Conservation (phyloP, 2,797 vertebrate genomes). For the Mionectes olivaceus region DNA sequence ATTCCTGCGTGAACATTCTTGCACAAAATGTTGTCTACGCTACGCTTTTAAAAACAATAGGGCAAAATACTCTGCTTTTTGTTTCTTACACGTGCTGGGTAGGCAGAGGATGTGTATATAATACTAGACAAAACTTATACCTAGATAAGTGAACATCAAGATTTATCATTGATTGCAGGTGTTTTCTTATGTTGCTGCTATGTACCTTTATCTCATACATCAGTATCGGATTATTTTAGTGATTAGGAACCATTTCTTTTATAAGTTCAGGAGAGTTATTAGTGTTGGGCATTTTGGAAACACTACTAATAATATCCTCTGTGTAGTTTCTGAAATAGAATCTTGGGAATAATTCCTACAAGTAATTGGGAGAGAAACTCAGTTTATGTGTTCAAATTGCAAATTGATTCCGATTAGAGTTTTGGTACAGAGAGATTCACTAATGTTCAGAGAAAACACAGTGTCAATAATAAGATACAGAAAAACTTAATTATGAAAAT, state of each 20-base stretch:
- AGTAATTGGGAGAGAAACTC: background rate
- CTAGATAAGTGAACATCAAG: accelerated
- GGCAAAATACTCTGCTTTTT: background rate
- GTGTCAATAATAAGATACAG: background rate
- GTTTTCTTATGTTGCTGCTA: background rate
- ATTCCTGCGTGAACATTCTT: accelerated
- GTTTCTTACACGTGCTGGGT: background rate
- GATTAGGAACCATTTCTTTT: background rate
- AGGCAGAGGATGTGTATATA: background rate
- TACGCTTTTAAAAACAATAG: background rate
- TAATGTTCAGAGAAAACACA: background rate
- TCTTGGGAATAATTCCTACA: background rate
- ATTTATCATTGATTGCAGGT: background rate
- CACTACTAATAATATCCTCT: background rate
- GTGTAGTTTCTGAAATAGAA: background rate
- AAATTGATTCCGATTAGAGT: background rate
- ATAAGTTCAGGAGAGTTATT: background rate
- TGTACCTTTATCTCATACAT: background rate
- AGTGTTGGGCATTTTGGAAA: background rate
- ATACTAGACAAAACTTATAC: background rate
- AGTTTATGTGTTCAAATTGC: background rate
- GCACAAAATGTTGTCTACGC: background rate
- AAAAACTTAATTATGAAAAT: background rate
- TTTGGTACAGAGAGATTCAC: background rate
- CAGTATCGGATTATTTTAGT: background rate